phyloP scores from a whole-genome alignment of 2,888 invertebrate species.

The Eucriotettix oculatus region DNA sequence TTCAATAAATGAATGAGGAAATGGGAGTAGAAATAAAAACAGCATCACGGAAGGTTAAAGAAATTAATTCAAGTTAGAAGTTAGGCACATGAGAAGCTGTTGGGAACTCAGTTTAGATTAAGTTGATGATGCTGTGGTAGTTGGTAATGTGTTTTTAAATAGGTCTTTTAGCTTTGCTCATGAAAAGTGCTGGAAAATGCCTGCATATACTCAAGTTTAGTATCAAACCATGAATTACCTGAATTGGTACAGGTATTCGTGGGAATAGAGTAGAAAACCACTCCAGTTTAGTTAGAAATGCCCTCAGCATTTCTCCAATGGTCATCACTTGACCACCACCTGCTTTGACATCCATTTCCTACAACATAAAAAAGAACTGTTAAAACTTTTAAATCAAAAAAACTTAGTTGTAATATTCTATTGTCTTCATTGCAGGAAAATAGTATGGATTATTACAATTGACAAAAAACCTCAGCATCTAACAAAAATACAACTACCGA shows the following conservation, averaged over 20 bases:
- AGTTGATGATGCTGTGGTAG: no score
- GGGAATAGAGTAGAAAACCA: conserved; percentile 99
- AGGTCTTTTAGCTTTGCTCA: no score
- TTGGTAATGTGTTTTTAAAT: background rate
- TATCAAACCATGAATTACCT: conserved; percentile 21
- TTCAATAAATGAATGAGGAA: no score
- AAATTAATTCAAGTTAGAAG: no score
- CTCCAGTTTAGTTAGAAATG: conserved; percentile 88
- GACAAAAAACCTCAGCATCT: conserved; percentile 1
- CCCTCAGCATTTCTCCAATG: conserved; percentile 81
- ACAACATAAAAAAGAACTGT: conserved; percentile 16
- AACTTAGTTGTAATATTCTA: background rate
- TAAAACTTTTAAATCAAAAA: background rate
- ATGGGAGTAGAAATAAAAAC: no score
- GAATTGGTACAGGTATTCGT: conserved; percentile 93
- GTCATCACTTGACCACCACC: conserved; percentile 89
- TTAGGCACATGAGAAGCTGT: no score
- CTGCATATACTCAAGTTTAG: background rate
- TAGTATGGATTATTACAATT: background rate
- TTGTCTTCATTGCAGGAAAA: no score
- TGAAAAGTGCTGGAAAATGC: no score
- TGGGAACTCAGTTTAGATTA: no score
- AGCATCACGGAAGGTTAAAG: no score
- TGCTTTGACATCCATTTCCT: conserved; percentile 92
- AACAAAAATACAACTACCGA: background rate